These are phyloP conservation scores for Muscina levida DNA, from an alignment of 2,888 invertebrate species.

Conservation along the genomic window DNA sequence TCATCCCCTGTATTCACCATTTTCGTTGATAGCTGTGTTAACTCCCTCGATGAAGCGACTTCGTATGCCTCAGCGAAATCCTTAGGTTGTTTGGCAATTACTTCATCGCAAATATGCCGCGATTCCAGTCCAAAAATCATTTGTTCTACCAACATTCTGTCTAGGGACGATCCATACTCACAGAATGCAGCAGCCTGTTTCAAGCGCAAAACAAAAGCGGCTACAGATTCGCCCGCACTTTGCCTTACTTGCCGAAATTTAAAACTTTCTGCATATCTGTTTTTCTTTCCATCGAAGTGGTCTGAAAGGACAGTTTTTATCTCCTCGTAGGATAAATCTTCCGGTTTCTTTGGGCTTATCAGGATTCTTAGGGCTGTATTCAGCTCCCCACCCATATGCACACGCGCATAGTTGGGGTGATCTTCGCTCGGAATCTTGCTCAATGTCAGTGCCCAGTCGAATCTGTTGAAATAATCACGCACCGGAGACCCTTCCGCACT, in stretches of 20 bases:
- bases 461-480: slow-evolving; percentile 11
- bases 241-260: slow-evolving; percentile 37
- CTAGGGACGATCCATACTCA: slow-evolving; percentile 59
- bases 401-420: slow-evolving; percentile 16
- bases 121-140: slow-evolving; percentile 59
- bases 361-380: slow-evolving; percentile 25
- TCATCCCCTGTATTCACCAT: too few species aligned
- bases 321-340: slow-evolving; percentile 12
- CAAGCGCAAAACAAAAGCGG: slow-evolving; percentile 41
- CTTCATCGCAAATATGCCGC: slow-evolving; percentile 54
- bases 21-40: too few species aligned
- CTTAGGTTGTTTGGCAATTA: slow-evolving; percentile 52
- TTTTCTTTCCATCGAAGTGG: slow-evolving; percentile 28
- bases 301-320: slow-evolving; percentile 10
- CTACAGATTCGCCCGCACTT: slow-evolving; percentile 14
- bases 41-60: slow-evolving; percentile 17
- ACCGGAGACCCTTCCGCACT: neutral
- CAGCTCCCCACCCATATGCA: slow-evolving; percentile 13
- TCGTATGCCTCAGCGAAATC: slow-evolving; percentile 52
- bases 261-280: slow-evolving; percentile 44
- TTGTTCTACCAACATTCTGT: slow-evolving; percentile 63
- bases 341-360: slow-evolving; percentile 15
- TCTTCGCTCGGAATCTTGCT: slow-evolving; percentile 1
- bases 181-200: slow-evolving; percentile 54
- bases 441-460: slow-evolving; percentile 3